Evolutionary conservation across 1,140 invertebrate species (phyloP).

Genomic region (Cataglyphis hispanica): DNA sequence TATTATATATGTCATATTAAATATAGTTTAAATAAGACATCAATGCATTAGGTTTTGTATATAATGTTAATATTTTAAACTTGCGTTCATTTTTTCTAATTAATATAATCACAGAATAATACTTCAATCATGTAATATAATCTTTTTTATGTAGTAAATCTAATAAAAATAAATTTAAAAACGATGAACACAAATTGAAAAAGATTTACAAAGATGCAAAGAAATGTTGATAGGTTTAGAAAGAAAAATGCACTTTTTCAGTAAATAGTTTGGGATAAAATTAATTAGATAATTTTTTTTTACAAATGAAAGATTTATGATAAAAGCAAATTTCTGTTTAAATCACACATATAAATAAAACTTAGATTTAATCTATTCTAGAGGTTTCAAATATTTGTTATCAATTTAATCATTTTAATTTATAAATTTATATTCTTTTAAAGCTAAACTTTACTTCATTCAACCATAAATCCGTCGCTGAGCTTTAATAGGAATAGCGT

Average conservation of each 20-base stretch:
- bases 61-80: conserved; percentile 4
- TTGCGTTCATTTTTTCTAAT: neutral
- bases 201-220: neutral
- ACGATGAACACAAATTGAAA: neutral
- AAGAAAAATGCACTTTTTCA: neutral
- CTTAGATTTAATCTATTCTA: neutral
- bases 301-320: neutral
- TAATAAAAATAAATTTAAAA: neutral
- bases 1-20: conserved; percentile 3
- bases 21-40: neutral
- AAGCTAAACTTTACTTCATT: neutral
- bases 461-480: conserved; percentile 43
- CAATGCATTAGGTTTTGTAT: conserved; percentile 3
- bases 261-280: neutral
- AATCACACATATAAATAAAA: neutral
- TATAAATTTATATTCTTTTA: neutral
- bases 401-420: neutral
- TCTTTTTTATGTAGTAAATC: neutral
- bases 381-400: neutral
- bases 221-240: conserved; percentile 8
- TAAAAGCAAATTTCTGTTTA: neutral
- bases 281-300: neutral
- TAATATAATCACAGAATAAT: conserved; percentile 9
- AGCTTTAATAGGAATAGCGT: conserved; percentile 19
- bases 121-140: neutral